Conservation (phyloP, 2,113 vertebrate species). For the Misgurnus anguillicaudatus region DNA sequence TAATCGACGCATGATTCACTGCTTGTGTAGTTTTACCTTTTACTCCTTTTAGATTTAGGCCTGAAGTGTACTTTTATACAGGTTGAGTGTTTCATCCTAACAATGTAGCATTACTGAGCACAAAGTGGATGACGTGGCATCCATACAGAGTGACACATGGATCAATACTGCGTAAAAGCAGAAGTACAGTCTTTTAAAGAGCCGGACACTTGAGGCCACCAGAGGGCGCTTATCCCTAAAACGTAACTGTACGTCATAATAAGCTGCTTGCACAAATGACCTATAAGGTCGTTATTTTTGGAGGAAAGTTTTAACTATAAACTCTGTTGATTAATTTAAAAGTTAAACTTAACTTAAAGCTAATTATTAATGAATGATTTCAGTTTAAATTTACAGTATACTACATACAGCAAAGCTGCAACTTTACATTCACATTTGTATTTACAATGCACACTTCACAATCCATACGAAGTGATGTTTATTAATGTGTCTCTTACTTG, state of each 20-base stretch:
- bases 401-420: too few species aligned
- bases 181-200: not conserved
- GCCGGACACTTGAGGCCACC: not conserved
- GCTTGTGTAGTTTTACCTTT: not conserved
- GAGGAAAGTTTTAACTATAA: too few species aligned
- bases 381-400: too few species aligned
- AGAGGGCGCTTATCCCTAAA: too few species aligned
- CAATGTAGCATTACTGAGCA: not conserved
- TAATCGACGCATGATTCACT: not conserved
- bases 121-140: not conserved
- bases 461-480: slow-evolving; percentile 13
- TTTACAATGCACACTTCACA: not conserved
- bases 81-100: slow-evolving; percentile 22
- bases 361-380: too few species aligned
- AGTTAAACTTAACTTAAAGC: too few species aligned
- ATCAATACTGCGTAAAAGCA: not conserved
- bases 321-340: too few species aligned
- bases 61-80: not conserved
- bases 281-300: too few species aligned
- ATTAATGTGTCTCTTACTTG: slow-evolving; percentile 31
- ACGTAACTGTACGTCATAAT: too few species aligned
- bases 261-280: too few species aligned
- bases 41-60: not conserved
- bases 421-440: too few species aligned
- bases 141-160: not conserved